Percentiles rank a stretch among this genome's conserved stretches.
Evolutionary conservation across 2,113 vertebrate species (phyloP).

Genomic region (Phocoena sinus): DNA sequence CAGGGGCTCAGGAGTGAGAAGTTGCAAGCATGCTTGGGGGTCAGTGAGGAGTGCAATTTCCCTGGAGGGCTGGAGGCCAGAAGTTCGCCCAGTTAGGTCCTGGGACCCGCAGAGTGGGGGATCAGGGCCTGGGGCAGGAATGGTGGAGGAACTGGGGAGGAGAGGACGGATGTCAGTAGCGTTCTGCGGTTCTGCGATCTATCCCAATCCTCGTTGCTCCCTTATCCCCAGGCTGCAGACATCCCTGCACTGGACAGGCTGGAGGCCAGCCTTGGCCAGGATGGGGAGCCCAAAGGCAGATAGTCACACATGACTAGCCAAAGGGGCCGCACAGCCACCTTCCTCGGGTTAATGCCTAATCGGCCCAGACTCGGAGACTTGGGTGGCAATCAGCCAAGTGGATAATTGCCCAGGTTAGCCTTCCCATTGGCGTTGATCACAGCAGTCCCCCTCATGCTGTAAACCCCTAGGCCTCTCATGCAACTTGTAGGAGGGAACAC

Average conservation of each 20-base stretch:
- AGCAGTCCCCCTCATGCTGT: neutral
- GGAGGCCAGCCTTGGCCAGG: neutral
- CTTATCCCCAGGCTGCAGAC: neutral
- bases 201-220: neutral
- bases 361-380: conserved; percentile 2
- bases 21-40: neutral
- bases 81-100: neutral
- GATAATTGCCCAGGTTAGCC: neutral
- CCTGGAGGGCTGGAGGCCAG: neutral
- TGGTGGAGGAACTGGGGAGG: neutral
- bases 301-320: conserved; percentile 49
- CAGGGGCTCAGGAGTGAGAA: neutral
- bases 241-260: neutral
- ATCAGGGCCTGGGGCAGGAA: too few relatives aligned
- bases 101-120: neutral
- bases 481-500: neutral
- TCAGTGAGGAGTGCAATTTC: neutral
- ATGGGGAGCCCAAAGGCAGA: neutral
- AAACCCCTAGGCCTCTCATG: neutral
- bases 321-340: conserved; percentile 73
- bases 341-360: conserved; percentile 81
- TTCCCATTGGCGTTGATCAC: neutral
- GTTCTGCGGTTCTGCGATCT: neutral
- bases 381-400: neutral
- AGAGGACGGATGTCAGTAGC: fast-evolving